Percentiles rank a stretch among this genome's conserved stretches.
phyloP scores from a whole-genome alignment of 2,113 vertebrate genomes.

The Chaetodon auriga region DNA sequence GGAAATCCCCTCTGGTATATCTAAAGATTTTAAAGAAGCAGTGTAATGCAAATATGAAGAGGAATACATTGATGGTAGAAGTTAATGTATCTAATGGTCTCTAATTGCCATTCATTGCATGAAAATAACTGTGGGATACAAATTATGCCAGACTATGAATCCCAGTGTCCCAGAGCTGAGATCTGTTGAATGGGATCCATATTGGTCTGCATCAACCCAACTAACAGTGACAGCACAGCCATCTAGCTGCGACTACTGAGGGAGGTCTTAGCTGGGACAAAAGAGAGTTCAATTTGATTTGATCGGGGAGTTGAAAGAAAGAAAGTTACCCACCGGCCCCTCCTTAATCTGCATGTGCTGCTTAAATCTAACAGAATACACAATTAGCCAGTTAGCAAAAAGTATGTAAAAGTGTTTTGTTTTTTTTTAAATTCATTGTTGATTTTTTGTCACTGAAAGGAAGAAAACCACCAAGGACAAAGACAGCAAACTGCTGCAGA shows the following conservation, averaged over 20 bases:
- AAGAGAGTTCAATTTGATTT: slow-evolving; percentile 59
- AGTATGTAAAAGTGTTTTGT: neutral
- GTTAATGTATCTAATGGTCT: slow-evolving; percentile 60
- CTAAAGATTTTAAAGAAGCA: slow-evolving; percentile 49
- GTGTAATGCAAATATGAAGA: slow-evolving; percentile 57
- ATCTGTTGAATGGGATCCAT: slow-evolving; percentile 59
- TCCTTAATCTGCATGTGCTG: neutral
- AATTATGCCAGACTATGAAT: slow-evolving; percentile 54
- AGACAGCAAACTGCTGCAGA: neutral
- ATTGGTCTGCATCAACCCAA: slow-evolving; percentile 57
- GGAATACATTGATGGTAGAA: slow-evolving; percentile 26
- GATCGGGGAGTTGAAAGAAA: neutral
- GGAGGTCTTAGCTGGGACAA: slow-evolving; percentile 33
- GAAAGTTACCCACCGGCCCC: neutral
- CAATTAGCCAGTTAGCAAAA: neutral
- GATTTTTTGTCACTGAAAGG: neutral
- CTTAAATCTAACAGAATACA: neutral
- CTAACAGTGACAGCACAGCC: slow-evolving; percentile 60
- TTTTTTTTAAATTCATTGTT: neutral
- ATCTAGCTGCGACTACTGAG: slow-evolving; percentile 47
- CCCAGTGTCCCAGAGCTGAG: slow-evolving; percentile 62
- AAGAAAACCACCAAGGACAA: neutral
- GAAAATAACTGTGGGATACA: slow-evolving; percentile 45
- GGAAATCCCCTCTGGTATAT: slow-evolving; percentile 63
- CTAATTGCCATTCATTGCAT: slow-evolving; percentile 63